Evolutionary conservation across 2,113 vertebrate species (phyloP), one percentile per base, ranked within the genome.

Genomic region (Microcebus lehilahytsara): DNA sequence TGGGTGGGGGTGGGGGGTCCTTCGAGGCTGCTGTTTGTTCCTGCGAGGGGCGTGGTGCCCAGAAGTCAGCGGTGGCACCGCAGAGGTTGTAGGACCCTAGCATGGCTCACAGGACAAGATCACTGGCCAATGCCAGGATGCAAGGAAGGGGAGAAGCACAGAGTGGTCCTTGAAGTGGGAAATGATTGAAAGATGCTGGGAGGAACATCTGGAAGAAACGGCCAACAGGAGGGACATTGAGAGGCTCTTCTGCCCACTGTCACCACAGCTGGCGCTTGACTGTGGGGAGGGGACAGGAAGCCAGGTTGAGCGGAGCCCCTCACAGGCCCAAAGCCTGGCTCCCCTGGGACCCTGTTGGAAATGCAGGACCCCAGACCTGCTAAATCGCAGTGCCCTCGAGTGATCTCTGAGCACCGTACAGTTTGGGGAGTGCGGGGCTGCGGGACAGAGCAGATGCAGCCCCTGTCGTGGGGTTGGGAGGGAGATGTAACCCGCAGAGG

Each of bases 81-180:
- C 0, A 42, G 85, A 46, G 83, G 37, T 6, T 3, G n/a, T 7
- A 3, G 42, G n/a, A 23, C 32, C 67, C 60, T 74, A 0, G 0
- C 16, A 2, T 0, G 3, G 46, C 62, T 25, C 53, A 5, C 20
- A 2, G 1, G 6, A 32, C 32, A 2, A 13, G 46, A 10, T 16
- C 3, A 1, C 51, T 9, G 30, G 27, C 27, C 8, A 1, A 9
- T 0, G 1, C 32, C 1, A 0, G 0, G 5, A 0, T 7, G 9
- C 40, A 14, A 67, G 69, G 74, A 58, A 12, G 37, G 27, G 5
- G 4, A 12, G 60, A 3, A 22, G 20, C 19, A 5, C 6, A 20
- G 66, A 67, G 11, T 0, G 6, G 46, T 14, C 49, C 22, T 71
- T 11, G 46, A 13, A 13, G 27, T n/a, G 27, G 77, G 53, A 14